phyloP scores from a whole-genome alignment of 2,113 vertebrate species.

The Sinocyclocheilus rhinocerous region DNA sequence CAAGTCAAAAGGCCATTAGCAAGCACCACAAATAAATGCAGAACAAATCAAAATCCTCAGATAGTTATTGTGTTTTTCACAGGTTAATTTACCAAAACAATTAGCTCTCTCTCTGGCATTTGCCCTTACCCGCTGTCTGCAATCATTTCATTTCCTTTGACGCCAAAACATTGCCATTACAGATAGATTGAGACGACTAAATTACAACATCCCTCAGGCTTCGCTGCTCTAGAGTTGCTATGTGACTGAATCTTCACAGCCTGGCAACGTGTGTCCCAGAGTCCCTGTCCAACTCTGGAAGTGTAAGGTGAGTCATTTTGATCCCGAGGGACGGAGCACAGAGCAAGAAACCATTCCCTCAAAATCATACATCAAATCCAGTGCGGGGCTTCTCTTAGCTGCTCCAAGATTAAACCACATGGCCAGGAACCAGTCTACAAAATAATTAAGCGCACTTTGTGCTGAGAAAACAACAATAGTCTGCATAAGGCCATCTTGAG shows the following conservation, averaged over 20 bases:
- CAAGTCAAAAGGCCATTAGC: too few relatives aligned
- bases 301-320: slow-evolving; percentile 23
- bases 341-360: not conserved
- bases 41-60: not conserved
- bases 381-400: not conserved
- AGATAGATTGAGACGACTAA: not conserved
- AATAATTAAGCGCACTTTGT: not conserved
- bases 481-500: not conserved
- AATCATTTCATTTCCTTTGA: not conserved
- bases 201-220: not conserved
- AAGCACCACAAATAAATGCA: not conserved
- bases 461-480: not conserved
- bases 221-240: slow-evolving; percentile 40
- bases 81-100: not conserved
- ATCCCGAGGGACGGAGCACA: not conserved
- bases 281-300: slow-evolving; percentile 36
- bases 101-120: not conserved
- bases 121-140: not conserved
- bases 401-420: not conserved
- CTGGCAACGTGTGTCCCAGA: slow-evolving; percentile 27
- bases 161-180: not conserved
- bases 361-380: slow-evolving; percentile 20
- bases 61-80: not conserved
- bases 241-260: slow-evolving; percentile 35
- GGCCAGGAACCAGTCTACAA: not conserved